Evolutionary conservation across 2,113 vertebrate species (phyloP).

Genomic region (Perca schrenkii): DNA sequence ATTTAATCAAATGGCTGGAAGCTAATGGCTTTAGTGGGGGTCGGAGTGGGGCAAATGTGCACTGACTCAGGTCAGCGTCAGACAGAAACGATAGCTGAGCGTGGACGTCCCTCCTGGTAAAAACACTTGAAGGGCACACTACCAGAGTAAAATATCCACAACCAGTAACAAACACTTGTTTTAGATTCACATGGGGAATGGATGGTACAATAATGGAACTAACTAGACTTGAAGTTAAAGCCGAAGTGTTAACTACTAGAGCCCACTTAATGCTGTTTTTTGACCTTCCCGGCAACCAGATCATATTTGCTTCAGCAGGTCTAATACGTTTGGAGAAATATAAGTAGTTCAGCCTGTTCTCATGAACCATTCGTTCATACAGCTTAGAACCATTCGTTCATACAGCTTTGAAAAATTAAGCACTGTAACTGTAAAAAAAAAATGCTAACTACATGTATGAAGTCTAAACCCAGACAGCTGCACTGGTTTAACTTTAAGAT

Average conservation of each 20-base stretch:
- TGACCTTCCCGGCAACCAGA: background rate
- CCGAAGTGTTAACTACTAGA: background rate
- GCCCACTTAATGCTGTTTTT: background rate
- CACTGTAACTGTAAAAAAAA: background rate
- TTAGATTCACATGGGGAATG: background rate
- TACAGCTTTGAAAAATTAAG: too few relatives aligned
- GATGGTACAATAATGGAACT: background rate
- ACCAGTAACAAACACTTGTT: background rate
- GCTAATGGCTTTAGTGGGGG: conserved; percentile 63
- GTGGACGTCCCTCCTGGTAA: conserved; percentile 12
- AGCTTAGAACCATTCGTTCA: too few relatives aligned
- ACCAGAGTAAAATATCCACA: background rate
- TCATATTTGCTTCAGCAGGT: background rate
- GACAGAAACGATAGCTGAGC: conserved; percentile 44
- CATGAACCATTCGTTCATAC: too few relatives aligned
- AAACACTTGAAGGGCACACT: conserved; percentile 29
- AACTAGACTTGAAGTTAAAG: background rate
- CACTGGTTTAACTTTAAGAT: background rate
- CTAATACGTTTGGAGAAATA: background rate
- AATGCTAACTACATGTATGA: background rate
- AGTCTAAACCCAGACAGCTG: background rate
- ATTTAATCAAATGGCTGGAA: conserved; percentile 69
- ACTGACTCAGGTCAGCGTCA: conserved; percentile 38
- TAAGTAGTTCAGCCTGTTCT: background rate
- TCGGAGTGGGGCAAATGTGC: conserved; percentile 17